These are phyloP conservation scores for Dryobates pubescens DNA, from an alignment of 2,797 vertebrate species.

Conservation along the genomic window DNA sequence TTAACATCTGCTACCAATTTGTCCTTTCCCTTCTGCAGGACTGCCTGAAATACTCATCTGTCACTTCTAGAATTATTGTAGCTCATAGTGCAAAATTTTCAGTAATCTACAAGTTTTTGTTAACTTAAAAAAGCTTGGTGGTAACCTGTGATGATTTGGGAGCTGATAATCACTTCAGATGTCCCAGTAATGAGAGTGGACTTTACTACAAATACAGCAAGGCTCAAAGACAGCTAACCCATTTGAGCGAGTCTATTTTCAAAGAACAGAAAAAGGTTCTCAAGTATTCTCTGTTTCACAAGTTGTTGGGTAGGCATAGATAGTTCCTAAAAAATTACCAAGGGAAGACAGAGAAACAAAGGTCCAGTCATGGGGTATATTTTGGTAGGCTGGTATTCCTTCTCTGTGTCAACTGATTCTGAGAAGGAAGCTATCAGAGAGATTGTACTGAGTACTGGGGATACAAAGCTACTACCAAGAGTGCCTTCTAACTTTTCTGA, in stretches of 20 bases:
- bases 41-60: neutral
- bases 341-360: neutral
- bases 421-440: neutral
- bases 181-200: neutral
- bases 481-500: neutral
- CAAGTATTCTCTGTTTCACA: neutral
- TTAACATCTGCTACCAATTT: neutral
- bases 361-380: neutral
- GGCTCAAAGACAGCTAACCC: fast-evolving
- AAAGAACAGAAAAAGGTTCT: neutral
- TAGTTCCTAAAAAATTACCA: neutral
- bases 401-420: neutral
- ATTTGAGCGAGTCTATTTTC: neutral
- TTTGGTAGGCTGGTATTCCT: neutral
- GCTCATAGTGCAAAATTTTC: neutral
- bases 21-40: neutral
- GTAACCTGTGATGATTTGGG: neutral
- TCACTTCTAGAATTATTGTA: neutral
- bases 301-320: neutral
- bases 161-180: neutral
- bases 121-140: neutral
- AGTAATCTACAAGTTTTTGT: neutral
- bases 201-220: neutral
- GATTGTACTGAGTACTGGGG: neutral
- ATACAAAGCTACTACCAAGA: neutral